Evolutionary conservation across 2,113 vertebrate genomes (phyloP), one percentile per base, ranked within the genome.

Genomic region (Gambusia holbrooki): DNA sequence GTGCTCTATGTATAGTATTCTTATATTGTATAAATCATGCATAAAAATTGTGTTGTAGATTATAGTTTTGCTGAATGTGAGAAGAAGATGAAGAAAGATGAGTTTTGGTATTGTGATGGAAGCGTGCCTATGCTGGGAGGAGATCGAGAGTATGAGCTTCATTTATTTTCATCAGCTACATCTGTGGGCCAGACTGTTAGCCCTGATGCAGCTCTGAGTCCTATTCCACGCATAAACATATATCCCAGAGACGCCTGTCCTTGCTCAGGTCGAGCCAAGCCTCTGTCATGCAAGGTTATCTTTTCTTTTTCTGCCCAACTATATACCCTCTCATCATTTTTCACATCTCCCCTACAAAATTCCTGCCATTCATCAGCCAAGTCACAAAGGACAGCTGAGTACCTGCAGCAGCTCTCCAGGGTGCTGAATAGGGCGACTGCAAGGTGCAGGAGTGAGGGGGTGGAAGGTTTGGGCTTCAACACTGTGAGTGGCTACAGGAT

Each of bases 401-500:
- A 94, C 92, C 91, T 93, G 92, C 89, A 89, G 89, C 83, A 91
- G 89, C 93, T 94, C 93, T 94, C 91, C 93, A 88, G 91, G 92
- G 93, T 93, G 90, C 93, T 94, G 92, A 94, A 94, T 88, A 82
- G 87, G 90, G 88, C 48, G 88, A 81, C 86, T 83, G 84, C 79
- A 74, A 80, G 84, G 76, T 83, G 62, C 79, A 81, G 74, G 74
- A 83, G 58, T 73, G 66, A 65, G 77, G 89, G 0, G 22, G 69
- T n/a, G 73, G 64, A 19, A 35, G 62, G 79, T 89, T 71, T 40
- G 76, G 87, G 79, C 71, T 83, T 88, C 86, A 90, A 90, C 86
- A 84, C 74, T 75, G 11, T 86, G 74, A 74, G 79, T 80, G 85
- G 86, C 88, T 77, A 33, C 90, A 89, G 89, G 81, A 89, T 88